Conservation (phyloP, 2,113 vertebrate genomes). For the Dasyornis broadbenti region DNA sequence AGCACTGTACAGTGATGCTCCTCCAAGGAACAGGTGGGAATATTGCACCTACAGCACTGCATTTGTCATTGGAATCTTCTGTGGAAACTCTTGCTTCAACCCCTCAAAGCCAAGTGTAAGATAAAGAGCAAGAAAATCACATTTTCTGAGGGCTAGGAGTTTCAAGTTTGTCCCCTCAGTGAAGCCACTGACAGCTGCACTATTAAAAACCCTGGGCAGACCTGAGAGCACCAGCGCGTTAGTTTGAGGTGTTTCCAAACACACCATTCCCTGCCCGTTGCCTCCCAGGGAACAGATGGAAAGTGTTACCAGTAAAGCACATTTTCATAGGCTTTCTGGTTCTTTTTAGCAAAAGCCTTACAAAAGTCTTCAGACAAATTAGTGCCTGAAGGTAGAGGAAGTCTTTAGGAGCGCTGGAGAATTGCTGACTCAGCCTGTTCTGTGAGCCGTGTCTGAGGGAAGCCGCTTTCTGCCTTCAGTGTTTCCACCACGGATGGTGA, state of each 20-base stretch:
- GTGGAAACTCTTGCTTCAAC: not conserved
- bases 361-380: constrained; percentile 69
- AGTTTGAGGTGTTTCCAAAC: constrained; percentile 56
- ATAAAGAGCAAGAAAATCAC: not conserved
- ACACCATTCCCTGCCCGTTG: constrained; percentile 34
- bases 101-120: not conserved
- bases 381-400: constrained; percentile 72
- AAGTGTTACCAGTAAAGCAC: constrained; percentile 63
- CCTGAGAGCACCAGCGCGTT: not conserved
- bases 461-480: constrained; percentile 31
- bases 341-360: constrained; percentile 68
- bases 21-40: not conserved
- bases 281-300: constrained; percentile 67
- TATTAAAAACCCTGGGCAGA: not conserved
- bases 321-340: constrained; percentile 69
- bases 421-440: constrained; percentile 67
- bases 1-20: not conserved
- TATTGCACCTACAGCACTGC: not conserved
- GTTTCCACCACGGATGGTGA: not conserved
- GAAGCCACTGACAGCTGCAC: constrained; percentile 29
- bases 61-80: not conserved
- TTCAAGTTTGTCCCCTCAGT: not conserved
- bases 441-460: not conserved
- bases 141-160: not conserved
- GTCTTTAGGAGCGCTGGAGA: constrained; percentile 45